Evolutionary conservation across 1,140 invertebrate species (phyloP), one percentile per base, ranked within the genome.

Genomic region (Heliconius nattereri): DNA sequence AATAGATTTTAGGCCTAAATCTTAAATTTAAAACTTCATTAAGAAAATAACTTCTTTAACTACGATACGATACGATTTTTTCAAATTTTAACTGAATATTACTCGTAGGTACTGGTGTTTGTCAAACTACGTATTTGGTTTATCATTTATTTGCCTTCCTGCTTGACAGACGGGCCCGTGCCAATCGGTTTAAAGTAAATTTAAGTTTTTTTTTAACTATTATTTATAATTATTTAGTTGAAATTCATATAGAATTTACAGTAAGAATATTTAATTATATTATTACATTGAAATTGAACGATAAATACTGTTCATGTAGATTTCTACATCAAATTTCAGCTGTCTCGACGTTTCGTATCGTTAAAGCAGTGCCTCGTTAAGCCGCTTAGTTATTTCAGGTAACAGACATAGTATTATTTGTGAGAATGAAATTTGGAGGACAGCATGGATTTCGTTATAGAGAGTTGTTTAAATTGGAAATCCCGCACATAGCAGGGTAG

Each of bases 331-430:
- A 66, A 26, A 26, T 66, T 66, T 16, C 13, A 29, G 60, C 60
- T 66, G 60, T 11, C 23, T 66, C 23, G 1, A 66, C 60, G n/a
- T 66, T 16, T 29, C 60, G 5, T 66, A 66, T 26, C 23, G 2
- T 66, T 26, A 66, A 66, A 66, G 29, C 23, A 13, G 3, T 13
- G 8, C 9, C 23, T 29, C 60, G 23, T 26, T 66, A 66, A 66
- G 60, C 60, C 60, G 60, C 23, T 66, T 66, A 29, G 60, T 29
- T 66, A 66, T 66, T 26, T 66, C 26, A 26, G 60, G 26, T 66
- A 29, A 29, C 60, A 3, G 13, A 66, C 60, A 26, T 26, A 66
- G 29, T 26, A 66, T 66, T 66, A 66, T 66, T 29, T 66, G 11
- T 26, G 26, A 66, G 23, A 66, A 29, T 66, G 11, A 29, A 66